Base-by-base conservation (phyloP, 2,888 invertebrate species). In the Flabesymbios commensalis region DNA sequence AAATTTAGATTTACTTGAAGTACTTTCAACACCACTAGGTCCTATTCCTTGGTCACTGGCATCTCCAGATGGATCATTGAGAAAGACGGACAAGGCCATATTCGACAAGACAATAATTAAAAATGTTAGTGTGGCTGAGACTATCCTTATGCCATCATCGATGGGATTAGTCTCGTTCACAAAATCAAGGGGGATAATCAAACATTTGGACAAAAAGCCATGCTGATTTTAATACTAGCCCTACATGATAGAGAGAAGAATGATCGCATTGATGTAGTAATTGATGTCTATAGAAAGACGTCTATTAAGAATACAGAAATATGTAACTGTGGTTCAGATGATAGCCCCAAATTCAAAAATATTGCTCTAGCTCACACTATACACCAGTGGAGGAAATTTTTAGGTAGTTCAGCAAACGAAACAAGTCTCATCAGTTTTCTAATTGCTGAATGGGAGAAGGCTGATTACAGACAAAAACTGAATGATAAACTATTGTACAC, bases 141-240 rank as follows among this genome's bases (percentile, higher is more conserved):
- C 29, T n/a, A 36, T 62, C 17, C 61, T 49, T 32, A 41, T 29
- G 7, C 39, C 36, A 32, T 68, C 32, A 47, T 68, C 26, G 69
- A 65, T 57, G 63, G 61, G 10, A 66, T 70, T 62, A 57, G 36
- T 26, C n/a, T 65, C 2, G 58, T 68, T 24, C 61, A 67, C 26
- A 55, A 56, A 33, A n/a, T 65, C 5, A 64, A 54, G 41, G 57
- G 61, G 17, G 62, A 65, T 32, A 48, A 59, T 24, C n/a, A 14
- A 14, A 57, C 59, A 26, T 67, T 63, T 53, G 57, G 26, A 29
- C 55, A 61, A n/a, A 19, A 64, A 26, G 55, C 62, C n/a, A n/a
- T n/a, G n/a, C n/a, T n/a, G n/a, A 29, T 53, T 10, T 32, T 69
- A 39, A 28, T n/a, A 19, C 31, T 54, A 28, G 53, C 45, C 33